Evolutionary conservation across 2,797 vertebrate species (phyloP).

Genomic region (Paratrypauchen microcephalus): DNA sequence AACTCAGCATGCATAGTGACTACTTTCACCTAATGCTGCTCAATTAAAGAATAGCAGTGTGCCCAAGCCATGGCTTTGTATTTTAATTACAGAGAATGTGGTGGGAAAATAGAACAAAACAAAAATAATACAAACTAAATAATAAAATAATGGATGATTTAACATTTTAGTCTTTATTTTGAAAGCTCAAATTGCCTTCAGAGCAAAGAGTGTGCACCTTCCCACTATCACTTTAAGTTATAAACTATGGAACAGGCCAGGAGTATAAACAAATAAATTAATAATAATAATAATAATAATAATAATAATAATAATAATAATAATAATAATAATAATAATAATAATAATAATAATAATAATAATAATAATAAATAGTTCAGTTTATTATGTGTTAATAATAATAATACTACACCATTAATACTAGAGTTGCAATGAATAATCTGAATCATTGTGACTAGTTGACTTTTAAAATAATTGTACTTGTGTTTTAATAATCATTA

Average conservation of each 20-base stretch:
- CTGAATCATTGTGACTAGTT: no score
- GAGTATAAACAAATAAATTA: neutral
- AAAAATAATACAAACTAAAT: neutral
- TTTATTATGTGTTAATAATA: no score
- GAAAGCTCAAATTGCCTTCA: neutral
- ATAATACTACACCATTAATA: neutral
- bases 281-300: neutral
- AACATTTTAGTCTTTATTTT: neutral
- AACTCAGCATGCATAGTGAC: conserved; percentile 1
- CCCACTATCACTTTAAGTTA: neutral
- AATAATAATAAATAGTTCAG: no score
- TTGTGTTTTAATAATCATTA: no score
- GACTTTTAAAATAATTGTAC: no score
- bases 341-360: no score
- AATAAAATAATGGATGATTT: no score
- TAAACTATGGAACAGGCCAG: neutral
- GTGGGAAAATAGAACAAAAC: neutral
- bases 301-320: no score
- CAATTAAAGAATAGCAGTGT: neutral
- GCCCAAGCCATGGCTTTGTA: neutral
- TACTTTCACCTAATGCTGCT: conserved; percentile 12
- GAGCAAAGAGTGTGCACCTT: neutral
- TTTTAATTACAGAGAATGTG: neutral
- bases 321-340: no score
- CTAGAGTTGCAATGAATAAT: no score